These are phyloP conservation scores for Saccopteryx bilineata DNA, from an alignment of 2,113 vertebrate genomes.

Conservation along the genomic window DNA sequence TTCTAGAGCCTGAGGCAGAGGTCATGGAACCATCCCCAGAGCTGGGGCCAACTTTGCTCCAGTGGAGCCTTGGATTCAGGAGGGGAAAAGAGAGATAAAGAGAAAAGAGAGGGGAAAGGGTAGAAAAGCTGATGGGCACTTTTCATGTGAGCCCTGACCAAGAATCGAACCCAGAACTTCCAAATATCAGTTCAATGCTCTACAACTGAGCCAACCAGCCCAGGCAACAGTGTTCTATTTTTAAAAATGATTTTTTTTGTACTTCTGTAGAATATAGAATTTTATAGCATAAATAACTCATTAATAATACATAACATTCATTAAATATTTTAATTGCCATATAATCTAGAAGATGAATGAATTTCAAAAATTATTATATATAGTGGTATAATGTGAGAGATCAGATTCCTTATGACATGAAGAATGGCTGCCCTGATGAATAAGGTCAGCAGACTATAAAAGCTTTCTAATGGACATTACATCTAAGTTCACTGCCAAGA, in stretches of 20 bases:
- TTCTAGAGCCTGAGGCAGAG: too few relatives aligned
- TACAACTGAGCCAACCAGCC: too few relatives aligned
- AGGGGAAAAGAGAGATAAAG: too few relatives aligned
- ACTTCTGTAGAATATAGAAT: background rate
- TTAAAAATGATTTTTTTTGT: background rate
- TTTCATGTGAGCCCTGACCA: too few relatives aligned
- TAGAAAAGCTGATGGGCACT: too few relatives aligned
- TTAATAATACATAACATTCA: background rate
- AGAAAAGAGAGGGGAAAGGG: too few relatives aligned
- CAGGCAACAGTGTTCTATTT: too few relatives aligned
- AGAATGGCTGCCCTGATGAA: background rate
- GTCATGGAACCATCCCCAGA: too few relatives aligned
- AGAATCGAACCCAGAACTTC: too few relatives aligned
- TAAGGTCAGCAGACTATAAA: fast-evolving
- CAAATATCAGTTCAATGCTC: too few relatives aligned
- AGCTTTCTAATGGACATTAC: background rate
- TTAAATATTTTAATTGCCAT: background rate
- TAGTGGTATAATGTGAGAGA: background rate
- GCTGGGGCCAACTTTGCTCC: too few relatives aligned
- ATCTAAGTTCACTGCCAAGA: background rate
- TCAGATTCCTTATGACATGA: background rate
- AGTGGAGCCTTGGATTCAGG: too few relatives aligned
- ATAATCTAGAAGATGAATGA: background rate
- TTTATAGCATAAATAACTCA: background rate
- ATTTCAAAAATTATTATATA: background rate